phyloP scores from a whole-genome alignment of 2,113 vertebrate species.

The Entomyzon cyanotis region DNA sequence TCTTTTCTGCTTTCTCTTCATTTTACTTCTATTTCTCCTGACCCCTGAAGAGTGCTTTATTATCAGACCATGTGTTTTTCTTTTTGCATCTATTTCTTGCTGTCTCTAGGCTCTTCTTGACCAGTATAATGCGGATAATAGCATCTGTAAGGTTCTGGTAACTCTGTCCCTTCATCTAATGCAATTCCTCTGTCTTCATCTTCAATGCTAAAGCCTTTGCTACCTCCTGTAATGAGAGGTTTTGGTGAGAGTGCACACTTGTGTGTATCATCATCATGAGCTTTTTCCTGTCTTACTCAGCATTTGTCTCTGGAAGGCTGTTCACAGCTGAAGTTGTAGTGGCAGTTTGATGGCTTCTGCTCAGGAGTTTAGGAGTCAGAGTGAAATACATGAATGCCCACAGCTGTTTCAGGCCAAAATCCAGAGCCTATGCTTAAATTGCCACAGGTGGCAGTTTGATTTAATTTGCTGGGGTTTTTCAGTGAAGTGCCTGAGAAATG shows the following conservation, averaged over 20 bases:
- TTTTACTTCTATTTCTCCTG: not conserved
- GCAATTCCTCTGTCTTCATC: not conserved
- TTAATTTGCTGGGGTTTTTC: not conserved
- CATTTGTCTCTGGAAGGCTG: not conserved
- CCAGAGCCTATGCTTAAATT: not conserved
- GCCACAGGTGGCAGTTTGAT: not conserved
- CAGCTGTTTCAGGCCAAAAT: not conserved
- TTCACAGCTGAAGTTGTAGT: not conserved
- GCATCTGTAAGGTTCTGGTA: not conserved
- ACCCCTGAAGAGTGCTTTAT: not conserved
- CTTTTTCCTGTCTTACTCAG: not conserved
- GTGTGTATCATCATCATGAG: not conserved
- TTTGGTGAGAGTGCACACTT: not conserved
- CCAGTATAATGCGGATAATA: not conserved
- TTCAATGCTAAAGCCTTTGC: not conserved
- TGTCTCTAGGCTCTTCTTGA: not conserved
- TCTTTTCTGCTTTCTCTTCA: not conserved
- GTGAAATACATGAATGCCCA: not conserved
- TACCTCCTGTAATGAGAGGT: not conserved
- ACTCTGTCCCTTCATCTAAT: not conserved
- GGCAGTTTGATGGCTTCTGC: not conserved
- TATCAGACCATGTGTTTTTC: not conserved
- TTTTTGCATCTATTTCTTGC: not conserved
- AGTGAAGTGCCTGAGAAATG: not conserved
- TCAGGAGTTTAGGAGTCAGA: not conserved